These are phyloP conservation scores for Sturnus vulgaris DNA, from an alignment of 2,113 vertebrate genomes.

Conservation along the genomic window DNA sequence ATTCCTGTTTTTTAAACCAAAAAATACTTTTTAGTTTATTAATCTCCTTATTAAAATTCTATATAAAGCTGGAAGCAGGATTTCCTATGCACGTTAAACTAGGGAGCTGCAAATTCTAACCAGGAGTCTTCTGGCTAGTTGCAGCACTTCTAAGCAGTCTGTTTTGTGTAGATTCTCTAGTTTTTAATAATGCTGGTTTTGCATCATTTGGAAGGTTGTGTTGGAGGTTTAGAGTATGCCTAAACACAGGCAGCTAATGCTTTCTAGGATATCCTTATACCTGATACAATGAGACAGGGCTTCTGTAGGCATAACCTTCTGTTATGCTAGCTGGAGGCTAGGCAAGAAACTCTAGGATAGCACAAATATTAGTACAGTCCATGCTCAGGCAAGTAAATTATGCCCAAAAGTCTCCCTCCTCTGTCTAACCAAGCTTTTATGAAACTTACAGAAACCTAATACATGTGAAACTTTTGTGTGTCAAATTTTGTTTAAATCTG, in stretches of 20 bases:
- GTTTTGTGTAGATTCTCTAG: neutral
- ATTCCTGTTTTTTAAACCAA: neutral
- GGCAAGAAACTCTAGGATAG: neutral
- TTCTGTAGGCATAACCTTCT: neutral
- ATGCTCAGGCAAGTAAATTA: neutral
- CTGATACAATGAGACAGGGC: neutral
- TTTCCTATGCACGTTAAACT: neutral
- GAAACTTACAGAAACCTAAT: neutral
- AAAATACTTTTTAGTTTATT: neutral
- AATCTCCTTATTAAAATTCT: neutral
- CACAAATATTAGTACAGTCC: neutral
- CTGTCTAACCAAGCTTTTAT: neutral
- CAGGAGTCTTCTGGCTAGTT: neutral
- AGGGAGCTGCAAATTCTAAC: neutral
- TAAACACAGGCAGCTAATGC: neutral
- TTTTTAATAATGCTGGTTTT: neutral
- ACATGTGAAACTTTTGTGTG: neutral
- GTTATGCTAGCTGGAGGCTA: neutral
- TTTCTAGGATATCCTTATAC: neutral
- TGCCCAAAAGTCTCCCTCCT: neutral
- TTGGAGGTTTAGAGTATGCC: neutral
- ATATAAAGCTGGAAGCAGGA: neutral
- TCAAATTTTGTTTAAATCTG: slow-evolving; percentile 1
- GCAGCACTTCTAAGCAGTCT: neutral
- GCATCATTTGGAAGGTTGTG: neutral